Evolutionary conservation across 1,140 invertebrate genomes (phyloP), one percentile per base, ranked within the genome.

Genomic region (Berghia stephanieae): DNA sequence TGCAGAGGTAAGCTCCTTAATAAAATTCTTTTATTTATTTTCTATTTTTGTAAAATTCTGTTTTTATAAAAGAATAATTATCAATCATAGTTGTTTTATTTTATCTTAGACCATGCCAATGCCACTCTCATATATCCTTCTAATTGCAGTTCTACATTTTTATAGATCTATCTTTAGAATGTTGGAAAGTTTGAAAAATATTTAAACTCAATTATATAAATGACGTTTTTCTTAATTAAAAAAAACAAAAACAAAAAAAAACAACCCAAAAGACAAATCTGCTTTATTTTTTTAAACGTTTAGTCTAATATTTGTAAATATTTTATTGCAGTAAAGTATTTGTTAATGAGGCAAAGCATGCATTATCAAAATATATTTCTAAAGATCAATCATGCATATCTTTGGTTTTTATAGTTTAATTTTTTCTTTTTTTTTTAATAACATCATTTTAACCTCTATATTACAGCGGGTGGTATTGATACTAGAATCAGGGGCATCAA

Each of bases 391-490:
- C 10, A 8, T 63, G 18, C 10, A 31, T 24, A 43, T 60, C 55
- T 75, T 75, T 76, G 72, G 10, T 57, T n/a, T 43, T 63, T 70
- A 5, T 18, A 21, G 34, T 13, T 42, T 42, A 52, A 18, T 36
- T 18, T 21, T 13, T 71, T 63, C 57, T 63, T 24, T 63, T 63
- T 27, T 24, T 34, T 74, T 38, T 24, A 27, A 4, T 63, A n/a
- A 27, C 5, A 67, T 66, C 36, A 8, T 57, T 44, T 66, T 34
- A 24, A 40, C 3, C 21, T 27, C 57, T 13, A 31, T 55, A 66
- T 67, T 78, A 24, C 79, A 89, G 88, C 87, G 68, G 86, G 85
- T 38, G 88, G 88, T 31, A 88, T 89, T 60, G 88, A 89, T 60
- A 87, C 86, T 42, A 77, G 88, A 57, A 84, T 89, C 13, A 76